Evolutionary conservation across 2,797 vertebrate species (phyloP).

Genomic region (Simalia tracyae): DNA sequence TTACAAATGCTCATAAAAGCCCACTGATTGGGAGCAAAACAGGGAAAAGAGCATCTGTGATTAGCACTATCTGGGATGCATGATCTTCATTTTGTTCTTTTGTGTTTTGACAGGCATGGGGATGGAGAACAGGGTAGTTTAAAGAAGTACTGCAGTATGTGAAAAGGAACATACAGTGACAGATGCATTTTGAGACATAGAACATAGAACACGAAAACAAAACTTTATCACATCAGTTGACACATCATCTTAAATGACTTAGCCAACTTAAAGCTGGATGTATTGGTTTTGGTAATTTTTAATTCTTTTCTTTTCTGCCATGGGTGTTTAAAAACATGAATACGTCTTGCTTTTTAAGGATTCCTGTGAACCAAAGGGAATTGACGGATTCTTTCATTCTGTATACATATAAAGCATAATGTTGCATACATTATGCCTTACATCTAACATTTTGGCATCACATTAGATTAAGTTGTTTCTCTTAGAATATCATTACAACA

Average conservation of each 20-base stretch:
- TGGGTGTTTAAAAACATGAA: background rate
- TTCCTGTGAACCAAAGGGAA: background rate
- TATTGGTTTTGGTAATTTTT: background rate
- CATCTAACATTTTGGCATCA: background rate
- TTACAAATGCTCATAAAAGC: background rate
- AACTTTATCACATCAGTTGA: conserved; percentile 51
- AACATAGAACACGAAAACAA: conserved; percentile 38
- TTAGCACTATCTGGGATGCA: background rate
- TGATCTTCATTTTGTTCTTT: background rate
- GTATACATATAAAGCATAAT: background rate
- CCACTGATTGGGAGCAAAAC: background rate
- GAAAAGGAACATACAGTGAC: background rate
- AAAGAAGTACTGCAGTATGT: background rate
- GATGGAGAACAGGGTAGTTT: background rate
- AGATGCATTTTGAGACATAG: background rate
- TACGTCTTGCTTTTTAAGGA: background rate
- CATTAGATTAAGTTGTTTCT: background rate
- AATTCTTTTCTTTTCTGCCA: background rate
- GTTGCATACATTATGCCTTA: background rate
- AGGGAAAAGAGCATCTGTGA: background rate
- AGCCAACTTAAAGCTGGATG: conserved; percentile 48
- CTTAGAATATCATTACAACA: background rate
- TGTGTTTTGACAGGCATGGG: background rate
- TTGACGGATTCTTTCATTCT: background rate
- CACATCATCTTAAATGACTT: conserved; percentile 59